phyloP scores from a whole-genome alignment of 1,140 invertebrate genomes.

The Drosophila grimshawi region DNA sequence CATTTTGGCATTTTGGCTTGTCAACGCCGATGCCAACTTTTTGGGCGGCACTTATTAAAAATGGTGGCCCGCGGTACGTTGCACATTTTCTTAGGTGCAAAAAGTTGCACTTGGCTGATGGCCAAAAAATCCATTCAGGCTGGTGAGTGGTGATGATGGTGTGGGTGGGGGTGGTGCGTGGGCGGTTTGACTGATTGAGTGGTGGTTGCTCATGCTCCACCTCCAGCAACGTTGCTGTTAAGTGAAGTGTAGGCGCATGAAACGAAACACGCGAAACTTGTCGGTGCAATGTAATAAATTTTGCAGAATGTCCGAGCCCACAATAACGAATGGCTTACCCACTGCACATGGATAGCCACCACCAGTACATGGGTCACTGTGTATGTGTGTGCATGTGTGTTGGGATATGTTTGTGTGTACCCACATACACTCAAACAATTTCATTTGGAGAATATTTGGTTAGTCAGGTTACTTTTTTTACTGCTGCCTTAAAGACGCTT shows the following conservation, averaged over 20 bases:
- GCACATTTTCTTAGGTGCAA: constrained; percentile 76
- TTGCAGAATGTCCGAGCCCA: constrained; percentile 68
- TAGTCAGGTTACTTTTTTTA: neutral
- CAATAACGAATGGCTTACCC: constrained; percentile 75
- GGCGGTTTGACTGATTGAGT: constrained; percentile 40
- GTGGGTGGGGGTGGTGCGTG: neutral
- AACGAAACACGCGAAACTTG: constrained; percentile 79
- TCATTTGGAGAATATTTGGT: neutral
- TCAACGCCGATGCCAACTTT: constrained; percentile 50
- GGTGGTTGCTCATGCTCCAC: constrained; percentile 7
- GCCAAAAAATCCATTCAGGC: constrained; percentile 22
- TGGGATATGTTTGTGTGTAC: neutral
- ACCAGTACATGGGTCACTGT: constrained; percentile 15
- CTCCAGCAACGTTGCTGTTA: constrained; percentile 42
- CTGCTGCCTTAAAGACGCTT: neutral
- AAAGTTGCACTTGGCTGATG: constrained; percentile 69
- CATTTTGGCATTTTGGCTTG: constrained; percentile 61
- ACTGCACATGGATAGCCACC: constrained; percentile 54
- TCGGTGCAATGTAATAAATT: constrained; percentile 79
- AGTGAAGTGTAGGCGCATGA: constrained; percentile 75
- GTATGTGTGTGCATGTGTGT: neutral
- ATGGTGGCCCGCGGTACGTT: constrained; percentile 40
- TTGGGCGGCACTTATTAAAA: constrained; percentile 54
- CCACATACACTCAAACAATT: constrained; percentile 1
- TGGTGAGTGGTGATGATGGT: too few species aligned